Conservation (phyloP, 2,888 invertebrate genomes). For the Nemotelus pantherinus region DNA sequence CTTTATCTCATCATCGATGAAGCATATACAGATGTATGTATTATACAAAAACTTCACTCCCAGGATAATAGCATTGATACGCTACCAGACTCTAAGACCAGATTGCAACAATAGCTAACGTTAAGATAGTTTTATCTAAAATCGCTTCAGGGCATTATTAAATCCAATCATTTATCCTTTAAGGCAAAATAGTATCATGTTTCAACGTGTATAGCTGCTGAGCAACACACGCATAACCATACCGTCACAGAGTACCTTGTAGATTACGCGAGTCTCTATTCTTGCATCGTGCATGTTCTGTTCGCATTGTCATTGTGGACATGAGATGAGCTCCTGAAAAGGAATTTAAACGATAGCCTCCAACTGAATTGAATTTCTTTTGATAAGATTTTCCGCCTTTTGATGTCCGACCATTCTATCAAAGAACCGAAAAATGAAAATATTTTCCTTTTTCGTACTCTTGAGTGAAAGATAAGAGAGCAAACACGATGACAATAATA, state of each 20-base stretch:
- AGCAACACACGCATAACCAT: neutral
- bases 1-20: no score
- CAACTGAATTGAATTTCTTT: constrained; percentile 27
- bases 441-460: neutral
- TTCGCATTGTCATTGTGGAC: constrained; percentile 23
- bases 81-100: no score
- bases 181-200: constrained; percentile 21
- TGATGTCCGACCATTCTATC: constrained; percentile 28
- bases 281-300: neutral
- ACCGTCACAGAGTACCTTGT: constrained; percentile 3
- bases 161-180: constrained; percentile 28
- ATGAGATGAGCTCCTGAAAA: constrained; percentile 30
- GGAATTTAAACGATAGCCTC: constrained; percentile 25
- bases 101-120: no score
- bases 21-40: no score
- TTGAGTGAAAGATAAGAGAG: constrained; percentile 7
- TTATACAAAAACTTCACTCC: no score
- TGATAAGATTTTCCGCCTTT: constrained; percentile 39
- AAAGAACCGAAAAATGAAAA: constrained; percentile 24
- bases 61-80: no score
- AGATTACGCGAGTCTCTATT: neutral
- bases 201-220: neutral
- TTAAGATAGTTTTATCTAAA: constrained; percentile 17
- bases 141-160: constrained; percentile 26
- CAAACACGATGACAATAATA: constrained; percentile 24